These are phyloP conservation scores for Petroica traversi DNA, from an alignment of 2,113 vertebrate species.

Conservation along the genomic window DNA sequence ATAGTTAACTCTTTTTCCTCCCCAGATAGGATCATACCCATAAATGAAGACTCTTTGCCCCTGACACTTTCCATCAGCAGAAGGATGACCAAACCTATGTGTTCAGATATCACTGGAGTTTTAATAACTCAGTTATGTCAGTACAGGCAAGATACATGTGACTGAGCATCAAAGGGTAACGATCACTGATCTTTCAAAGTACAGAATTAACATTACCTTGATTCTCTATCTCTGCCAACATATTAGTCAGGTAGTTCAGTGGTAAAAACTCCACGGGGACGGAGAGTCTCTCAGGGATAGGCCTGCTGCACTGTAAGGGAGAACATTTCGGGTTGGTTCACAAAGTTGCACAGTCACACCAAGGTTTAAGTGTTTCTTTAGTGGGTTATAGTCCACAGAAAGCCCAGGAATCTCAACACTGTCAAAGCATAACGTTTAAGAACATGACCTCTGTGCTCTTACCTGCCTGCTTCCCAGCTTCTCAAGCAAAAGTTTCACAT, in stretches of 20 bases:
- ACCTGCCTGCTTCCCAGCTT: constrained; percentile 80
- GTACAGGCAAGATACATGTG: background rate
- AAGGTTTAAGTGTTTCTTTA: background rate
- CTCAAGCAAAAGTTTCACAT: constrained; percentile 79
- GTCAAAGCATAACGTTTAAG: background rate
- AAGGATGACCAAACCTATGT: rapidly evolving
- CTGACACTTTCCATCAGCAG: background rate
- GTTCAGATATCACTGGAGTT: background rate
- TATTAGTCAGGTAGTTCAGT: constrained; percentile 84
- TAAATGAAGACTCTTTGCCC: background rate
- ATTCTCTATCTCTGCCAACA: constrained; percentile 82
- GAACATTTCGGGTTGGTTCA: background rate
- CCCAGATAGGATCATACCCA: background rate
- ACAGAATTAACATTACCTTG: constrained; percentile 74
- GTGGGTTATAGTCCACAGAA: background rate
- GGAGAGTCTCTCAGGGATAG: constrained; percentile 65
- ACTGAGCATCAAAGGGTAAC: background rate
- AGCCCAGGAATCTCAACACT: background rate
- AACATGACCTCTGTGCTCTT: background rate
- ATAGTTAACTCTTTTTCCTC: background rate
- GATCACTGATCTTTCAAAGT: background rate
- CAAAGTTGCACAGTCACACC: rapidly evolving
- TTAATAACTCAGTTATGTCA: background rate
- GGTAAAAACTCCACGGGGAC: constrained; percentile 86
- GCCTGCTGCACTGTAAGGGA: constrained; percentile 73